Percentiles rank a stretch among this genome's conserved stretches.
Conservation (phyloP, 2,888 invertebrate genomes). For the Epicampocera succincta region DNA sequence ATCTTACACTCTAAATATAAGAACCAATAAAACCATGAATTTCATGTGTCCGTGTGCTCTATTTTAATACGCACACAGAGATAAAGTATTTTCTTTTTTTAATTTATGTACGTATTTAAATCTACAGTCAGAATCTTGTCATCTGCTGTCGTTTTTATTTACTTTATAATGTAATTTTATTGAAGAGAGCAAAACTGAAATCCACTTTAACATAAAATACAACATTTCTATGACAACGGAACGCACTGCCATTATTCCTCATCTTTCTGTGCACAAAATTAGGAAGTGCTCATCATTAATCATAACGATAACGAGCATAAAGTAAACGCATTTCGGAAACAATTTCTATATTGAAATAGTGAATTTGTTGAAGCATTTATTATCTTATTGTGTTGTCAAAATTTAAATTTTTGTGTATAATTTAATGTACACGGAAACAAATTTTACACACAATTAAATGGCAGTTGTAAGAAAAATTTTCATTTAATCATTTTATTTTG, state of each 20-base stretch:
- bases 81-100: too few relatives aligned
- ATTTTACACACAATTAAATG: too few relatives aligned
- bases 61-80: too few relatives aligned
- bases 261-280: neutral
- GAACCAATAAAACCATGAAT: too few relatives aligned
- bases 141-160: neutral
- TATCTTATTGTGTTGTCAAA: constrained; percentile 11
- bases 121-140: constrained; percentile 1
- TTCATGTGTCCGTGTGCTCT: too few relatives aligned
- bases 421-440: neutral
- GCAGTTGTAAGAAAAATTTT: too few relatives aligned
- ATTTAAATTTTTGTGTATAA: neutral
- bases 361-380: constrained; percentile 31
- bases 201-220: neutral
- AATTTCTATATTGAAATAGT: constrained; percentile 55
- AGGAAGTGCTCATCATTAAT: constrained; percentile 51
- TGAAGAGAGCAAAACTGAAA: neutral
- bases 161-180: constrained; percentile 9
- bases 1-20: too few relatives aligned
- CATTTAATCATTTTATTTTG: too few relatives aligned
- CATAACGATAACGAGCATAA: constrained; percentile 43
- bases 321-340: constrained; percentile 62
- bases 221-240: neutral
- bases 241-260: neutral
- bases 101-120: constrained; percentile 4